A percentile compares a stretch with the other conserved stretches of the same genome.
Evolutionary conservation across 2,113 vertebrate species (phyloP).

Genomic region (Halcyon malimbica): DNA sequence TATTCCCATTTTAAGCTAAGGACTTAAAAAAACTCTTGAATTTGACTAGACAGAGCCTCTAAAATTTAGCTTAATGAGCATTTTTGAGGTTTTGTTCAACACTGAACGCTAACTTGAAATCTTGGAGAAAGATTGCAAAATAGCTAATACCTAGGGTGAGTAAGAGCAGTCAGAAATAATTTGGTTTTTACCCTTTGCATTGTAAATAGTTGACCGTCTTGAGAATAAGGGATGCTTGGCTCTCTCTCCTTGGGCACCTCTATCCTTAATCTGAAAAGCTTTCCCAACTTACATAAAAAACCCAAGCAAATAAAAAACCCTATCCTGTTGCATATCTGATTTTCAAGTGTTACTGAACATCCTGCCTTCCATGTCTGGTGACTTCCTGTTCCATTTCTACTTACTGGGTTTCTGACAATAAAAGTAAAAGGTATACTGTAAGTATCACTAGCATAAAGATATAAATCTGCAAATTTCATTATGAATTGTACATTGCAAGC

Average conservation of each 20-base stretch:
- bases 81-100: not conserved
- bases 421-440: not conserved
- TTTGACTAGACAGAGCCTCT: not conserved
- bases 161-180: not conserved
- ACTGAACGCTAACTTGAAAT: not conserved
- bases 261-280: not conserved
- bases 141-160: not conserved
- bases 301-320: not conserved
- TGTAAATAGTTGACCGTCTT: not conserved
- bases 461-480: not conserved
- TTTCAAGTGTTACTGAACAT: not conserved
- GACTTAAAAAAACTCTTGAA: not conserved
- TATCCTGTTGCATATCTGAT: not conserved
- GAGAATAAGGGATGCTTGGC: not conserved
- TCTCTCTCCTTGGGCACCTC: not conserved
- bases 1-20: not conserved
- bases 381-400: not conserved
- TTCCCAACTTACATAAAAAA: no score
- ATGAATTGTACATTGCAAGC: not conserved
- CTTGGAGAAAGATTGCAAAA: not conserved
- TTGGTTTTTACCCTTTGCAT: not conserved
- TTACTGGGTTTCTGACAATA: not conserved
- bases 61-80: not conserved
- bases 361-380: not conserved
- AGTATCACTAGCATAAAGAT: not conserved